Base-by-base conservation (phyloP, 2,113 vertebrate species). In the Calyptommatus sinebrachiatus region DNA sequence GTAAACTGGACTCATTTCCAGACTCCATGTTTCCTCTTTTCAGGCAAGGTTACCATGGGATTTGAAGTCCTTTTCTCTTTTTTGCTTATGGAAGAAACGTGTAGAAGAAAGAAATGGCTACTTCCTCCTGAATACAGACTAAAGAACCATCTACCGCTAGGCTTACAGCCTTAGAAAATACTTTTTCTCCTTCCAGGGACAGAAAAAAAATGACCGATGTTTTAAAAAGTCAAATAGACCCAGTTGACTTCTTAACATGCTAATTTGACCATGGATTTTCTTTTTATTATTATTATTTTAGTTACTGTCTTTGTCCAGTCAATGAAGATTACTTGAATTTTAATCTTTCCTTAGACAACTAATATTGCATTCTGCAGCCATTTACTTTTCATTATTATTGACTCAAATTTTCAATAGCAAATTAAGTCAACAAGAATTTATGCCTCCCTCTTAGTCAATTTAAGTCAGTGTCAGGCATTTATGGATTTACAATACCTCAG, bases 361-460 rank as follows among this genome's bases (percentile, higher is more conserved):
- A 86, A 91, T 89, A 93, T 87, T 84, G 73, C 21, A 88, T 84
- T 91, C 71, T 83, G 74, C 0, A 74, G 88, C 84, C 87, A 92
- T 92, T 94, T 92, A 86, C 83, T 93, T 93, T 91, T 88, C 89
- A 91, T 88, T 81, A 92, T 91, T 93, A 94, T 93, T 91, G 93
- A 94, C 91, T 89, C 86, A 80, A 88, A 93, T 94, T 92, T 92
- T 93, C 90, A 90, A 91, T 93, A 93, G 86, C 82, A 92, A 93
- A 94, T 93, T 92, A 93, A 91, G 85, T 89, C 91, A 93, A 91
- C 84, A 91, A 88, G 83, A 92, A 94, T 93, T 91, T 92, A 91
- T 92, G 87, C 83, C 89, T 93, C 76, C 53, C 84, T 90, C 88
- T 83, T 88, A 88, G 90, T 86, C 87, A 87, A 82, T 90, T 93